Base-by-base conservation (phyloP, 2,113 vertebrate genomes). In the Mugil cephalus region DNA sequence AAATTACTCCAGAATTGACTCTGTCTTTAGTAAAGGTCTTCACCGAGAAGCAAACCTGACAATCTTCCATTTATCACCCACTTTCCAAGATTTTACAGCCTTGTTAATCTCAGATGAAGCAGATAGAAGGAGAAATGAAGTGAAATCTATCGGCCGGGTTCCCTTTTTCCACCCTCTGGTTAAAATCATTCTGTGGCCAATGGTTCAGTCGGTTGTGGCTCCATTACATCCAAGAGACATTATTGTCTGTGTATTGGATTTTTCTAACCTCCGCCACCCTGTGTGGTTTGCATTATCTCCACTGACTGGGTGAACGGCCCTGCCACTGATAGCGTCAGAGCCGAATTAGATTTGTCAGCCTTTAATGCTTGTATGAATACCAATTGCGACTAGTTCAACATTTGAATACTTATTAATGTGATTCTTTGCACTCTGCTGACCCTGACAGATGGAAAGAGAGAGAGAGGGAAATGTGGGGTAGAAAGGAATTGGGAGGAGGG, bases 361-460 rank as follows among this genome's bases (percentile, higher is more conserved):
- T 78, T 59, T 86, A 82, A 86, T 88, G 86, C 88, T 74, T 74
- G 76, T 80, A 73, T 91, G 83, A 89, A 91, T 84, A 89, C 71
- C 87, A 83, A 90, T 83, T 45, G 72, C 47, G 36, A 79, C 73
- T 55, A 74, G 79, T 83, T 85, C 71, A 82, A 88, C 84, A 84
- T 89, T 83, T 86, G 76, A 88, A 79, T 89, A 81, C 42, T 74
- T 60, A 62, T 62, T 77, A 86, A 84, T 90, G 77, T 78, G 78
- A 82, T 84, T 89, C 68, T 84, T 72, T 90, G 84, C 84, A 88
- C 80, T 84, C 71, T 70, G 51, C 60, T 88, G 79, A 87, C 86
- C 82, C 73, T 76, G 87, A 77, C 78, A 82, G 82, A 84, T 63
- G 82, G 76, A 68, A 54, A 60, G 48, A 69, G 17, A 7, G 62